Evolutionary conservation across 1,140 invertebrate species (phyloP).

Genomic region (Drosophila ercepeae): DNA sequence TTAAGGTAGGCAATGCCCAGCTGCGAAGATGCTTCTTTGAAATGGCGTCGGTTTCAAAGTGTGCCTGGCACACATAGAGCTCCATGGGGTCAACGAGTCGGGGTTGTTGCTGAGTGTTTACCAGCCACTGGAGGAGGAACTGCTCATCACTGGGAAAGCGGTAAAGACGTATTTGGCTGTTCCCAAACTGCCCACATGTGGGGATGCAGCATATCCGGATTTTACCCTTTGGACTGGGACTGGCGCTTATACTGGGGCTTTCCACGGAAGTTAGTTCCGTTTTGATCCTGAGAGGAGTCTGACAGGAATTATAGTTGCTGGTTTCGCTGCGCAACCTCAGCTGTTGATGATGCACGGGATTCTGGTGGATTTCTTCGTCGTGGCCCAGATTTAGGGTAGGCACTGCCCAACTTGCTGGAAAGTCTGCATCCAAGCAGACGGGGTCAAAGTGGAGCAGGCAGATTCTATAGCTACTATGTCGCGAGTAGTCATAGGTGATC

Average conservation of each 20-base stretch:
- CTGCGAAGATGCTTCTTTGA: conserved; percentile 59
- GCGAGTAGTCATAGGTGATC: conserved; percentile 34
- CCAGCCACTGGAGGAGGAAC: conserved; percentile 62
- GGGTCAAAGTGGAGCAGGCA: conserved; percentile 71
- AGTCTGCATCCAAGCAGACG: conserved; percentile 38
- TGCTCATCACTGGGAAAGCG: conserved; percentile 55
- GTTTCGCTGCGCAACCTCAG: not conserved
- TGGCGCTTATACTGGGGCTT: conserved; percentile 50
- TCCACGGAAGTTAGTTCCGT: conserved; percentile 32
- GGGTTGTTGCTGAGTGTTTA: conserved; percentile 60
- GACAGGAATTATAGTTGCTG: not conserved
- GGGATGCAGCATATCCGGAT: conserved; percentile 62
- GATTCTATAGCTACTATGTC: conserved; percentile 55
- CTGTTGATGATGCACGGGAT: conserved; percentile 13
- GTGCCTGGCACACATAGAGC: conserved; percentile 61
- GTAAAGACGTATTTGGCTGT: conserved; percentile 45
- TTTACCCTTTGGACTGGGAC: conserved; percentile 55
- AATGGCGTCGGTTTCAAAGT: conserved; percentile 73
- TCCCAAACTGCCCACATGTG: conserved; percentile 44
- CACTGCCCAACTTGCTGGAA: conserved; percentile 56
- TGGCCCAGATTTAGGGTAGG: conserved; percentile 67
- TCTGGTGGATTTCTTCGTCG: conserved; percentile 53
- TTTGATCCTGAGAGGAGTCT: conserved; percentile 34
- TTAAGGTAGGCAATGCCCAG: conserved; percentile 70
- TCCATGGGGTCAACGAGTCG: conserved; percentile 48